Base-by-base conservation (phyloP, 1,140 invertebrate genomes). In the Babylonia areolata region DNA sequence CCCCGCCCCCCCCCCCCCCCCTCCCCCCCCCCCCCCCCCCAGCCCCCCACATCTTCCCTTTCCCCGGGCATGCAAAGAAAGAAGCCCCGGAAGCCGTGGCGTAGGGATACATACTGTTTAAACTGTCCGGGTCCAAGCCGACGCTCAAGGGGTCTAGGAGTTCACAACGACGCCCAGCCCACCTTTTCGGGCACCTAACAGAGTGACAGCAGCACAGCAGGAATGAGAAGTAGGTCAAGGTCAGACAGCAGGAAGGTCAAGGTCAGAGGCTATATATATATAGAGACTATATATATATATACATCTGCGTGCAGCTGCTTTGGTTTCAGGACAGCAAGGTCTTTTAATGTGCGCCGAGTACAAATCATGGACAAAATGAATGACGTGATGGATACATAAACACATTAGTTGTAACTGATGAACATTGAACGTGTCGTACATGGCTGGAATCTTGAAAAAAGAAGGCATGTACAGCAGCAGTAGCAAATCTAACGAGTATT, bases 121-220 rank as follows among this genome's bases (percentile, higher is more conserved):
- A 69, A 37, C 20, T 80, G 75, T 51, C 81, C 40, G 12, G 58
- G 58, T 64, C 58, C 79, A 35, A 33, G 51, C n/a, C 81, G 20
- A 64, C 23, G 64, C 79, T 77, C 80, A 75, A 23, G 11, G 35
- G n/a, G 81, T 87, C 84, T 71, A 83, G 81, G 37, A 78, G 79
- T 73, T 88, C 87, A 51, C 87, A 88, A 20, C 87, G 78, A 9
- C n/a, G 71, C 31, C 87, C 87, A 31, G 81, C 85, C 84, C 85
- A 86, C 46, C 75, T 37, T 75, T 40, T 75, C 9, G 85, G 81
- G 51, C 87, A 88, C 87, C 87, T 88, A 85, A 3, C 58, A 64
- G 40, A 39, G 85, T 23, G 85, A 85, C 58, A 79, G 85, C 77
- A 85, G 78, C 75, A 84, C 73, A 84, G 82, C 82, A 84, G 58